These are phyloP conservation scores for Anguilla japonica DNA, from an alignment of 2,113 vertebrate genomes.

Conservation along the genomic window DNA sequence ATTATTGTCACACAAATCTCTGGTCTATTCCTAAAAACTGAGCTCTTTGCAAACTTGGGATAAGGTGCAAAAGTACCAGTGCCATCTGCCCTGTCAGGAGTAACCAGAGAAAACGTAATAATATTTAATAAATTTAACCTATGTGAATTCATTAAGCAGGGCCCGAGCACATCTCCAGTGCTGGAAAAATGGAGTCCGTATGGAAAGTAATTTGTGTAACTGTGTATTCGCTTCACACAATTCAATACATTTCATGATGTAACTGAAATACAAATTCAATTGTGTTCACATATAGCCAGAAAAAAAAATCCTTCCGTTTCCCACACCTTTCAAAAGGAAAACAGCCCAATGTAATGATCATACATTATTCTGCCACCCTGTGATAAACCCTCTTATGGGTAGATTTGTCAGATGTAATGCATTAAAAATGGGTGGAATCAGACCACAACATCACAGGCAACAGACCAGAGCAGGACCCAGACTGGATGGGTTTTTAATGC, in stretches of 20 bases:
- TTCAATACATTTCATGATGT: not conserved
- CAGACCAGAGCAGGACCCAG: not conserved
- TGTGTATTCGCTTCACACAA: not conserved
- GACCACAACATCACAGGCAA: not conserved
- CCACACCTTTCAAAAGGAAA: not conserved
- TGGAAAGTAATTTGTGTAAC: not conserved
- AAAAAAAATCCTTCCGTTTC: too few relatives aligned
- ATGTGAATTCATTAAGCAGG: not conserved
- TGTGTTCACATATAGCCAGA: constrained; percentile 11
- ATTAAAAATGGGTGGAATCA: not conserved
- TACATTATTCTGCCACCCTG: constrained; percentile 41
- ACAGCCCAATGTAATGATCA: constrained; percentile 22
- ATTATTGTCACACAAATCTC: not conserved
- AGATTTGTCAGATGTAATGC: not conserved
- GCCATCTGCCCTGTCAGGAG: not conserved
- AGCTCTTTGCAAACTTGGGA: constrained; percentile 44
- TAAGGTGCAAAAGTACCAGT: constrained; percentile 44
- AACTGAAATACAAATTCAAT: not conserved
- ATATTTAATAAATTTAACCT: not conserved
- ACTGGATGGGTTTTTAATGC: not conserved
- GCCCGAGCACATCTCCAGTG: not conserved
- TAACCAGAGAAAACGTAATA: not conserved
- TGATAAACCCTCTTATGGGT: not conserved
- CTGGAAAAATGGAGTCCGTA: not conserved
- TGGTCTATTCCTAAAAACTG: constrained; percentile 45